Base-by-base conservation (phyloP, 64 coral and sea anemone species). In the Stichodactyla mertensii region DNA sequence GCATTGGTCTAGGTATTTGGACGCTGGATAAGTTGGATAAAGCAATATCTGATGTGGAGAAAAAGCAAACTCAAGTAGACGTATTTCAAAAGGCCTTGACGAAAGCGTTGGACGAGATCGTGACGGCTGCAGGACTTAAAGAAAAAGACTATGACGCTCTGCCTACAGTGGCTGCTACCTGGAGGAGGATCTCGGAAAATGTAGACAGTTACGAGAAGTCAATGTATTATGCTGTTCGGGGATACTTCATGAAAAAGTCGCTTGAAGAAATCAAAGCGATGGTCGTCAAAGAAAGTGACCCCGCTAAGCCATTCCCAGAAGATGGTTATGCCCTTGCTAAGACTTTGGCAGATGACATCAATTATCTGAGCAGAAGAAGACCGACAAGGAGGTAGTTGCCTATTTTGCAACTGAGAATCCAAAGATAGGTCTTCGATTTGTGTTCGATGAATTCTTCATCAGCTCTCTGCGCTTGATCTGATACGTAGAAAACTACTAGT, bases 1-100 rank as follows among this genome's bases (percentile, higher is more conserved):
- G n/a, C 13, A 84, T 89, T 58, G 66, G 88, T 28, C 74, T 89
- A 20, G 88, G 88, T 55, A n/a, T 89, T 15, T 89, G 88, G 88
- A 89, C 88, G 2, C 52, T 89, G 23, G 88, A 89, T 2, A 84
- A 89, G 54, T 58, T 89, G 88, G 8, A 89, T 56, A 57, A 85
- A 77, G 88, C 88, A 19, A 84, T 89, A 15, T 15, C 52, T 55
- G 61, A 89, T 84, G 82, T 89, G 24, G 80, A 85, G 52, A 31
- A 16, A 31, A 89, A 85, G 23, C 88, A 89, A 84, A 60, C 58
- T 12, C 88, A 89, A 77, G 88, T 89, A 26, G 55, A 52, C 5
- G 66, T 19, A 7, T 89, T 89, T 55, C 61, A 85, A 84, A 84
- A 28, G 51, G 88, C 88, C 81, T 71, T 89, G 88, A 31, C 83